Evolutionary conservation across 2,888 invertebrate genomes (phyloP), one percentile per base, ranked within the genome.

Genomic region (Torymus aiolomorphi): DNA sequence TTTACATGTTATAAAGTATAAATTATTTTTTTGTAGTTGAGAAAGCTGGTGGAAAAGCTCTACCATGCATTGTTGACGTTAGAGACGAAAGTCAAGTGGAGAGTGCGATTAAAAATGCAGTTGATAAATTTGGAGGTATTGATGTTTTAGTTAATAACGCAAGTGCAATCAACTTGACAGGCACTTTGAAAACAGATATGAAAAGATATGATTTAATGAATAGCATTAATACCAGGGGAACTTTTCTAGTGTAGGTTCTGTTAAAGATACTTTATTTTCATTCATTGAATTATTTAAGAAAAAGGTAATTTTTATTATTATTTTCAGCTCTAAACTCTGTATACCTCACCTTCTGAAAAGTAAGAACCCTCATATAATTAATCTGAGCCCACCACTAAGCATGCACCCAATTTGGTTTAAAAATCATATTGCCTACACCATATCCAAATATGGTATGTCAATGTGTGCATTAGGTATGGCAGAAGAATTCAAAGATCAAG

Each of bases 401-500:
- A 93, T 99, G 95, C 93, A 94, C 84, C 94, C 97, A 0, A 92
- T 94, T 84, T 99, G 99, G 99, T 98, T 99, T 89, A 93, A 94
- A 71, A 92, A 95, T 83, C 96, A 98, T 91, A 96, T 97, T 66
- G 98, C 98, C 0, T 99, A 99, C 91, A 98, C 98, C 0, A 98
- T 98, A 95, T 97, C 99, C 2, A 99, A 99, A 89, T 99, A 97
- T 90, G 98, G 98, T 24, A 98, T 98, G 98, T 98, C 98, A 0
- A 97, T 99, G 97, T 98, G 98, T 90, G 98, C 96, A 1, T 92
- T 99, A 14, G 98, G 99, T 16, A 98, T 98, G 97, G 94, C 97
- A n/a, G 96, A 95, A 83, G 99, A 99, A 91, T 96, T 98, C 87
- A 94, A 93, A 86, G 92, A 93, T 0, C 93, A 93, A 84, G 95